Evolutionary conservation across 1,140 invertebrate genomes (phyloP), one percentile per base, ranked within the genome.

Genomic region (Fopius arisanus): DNA sequence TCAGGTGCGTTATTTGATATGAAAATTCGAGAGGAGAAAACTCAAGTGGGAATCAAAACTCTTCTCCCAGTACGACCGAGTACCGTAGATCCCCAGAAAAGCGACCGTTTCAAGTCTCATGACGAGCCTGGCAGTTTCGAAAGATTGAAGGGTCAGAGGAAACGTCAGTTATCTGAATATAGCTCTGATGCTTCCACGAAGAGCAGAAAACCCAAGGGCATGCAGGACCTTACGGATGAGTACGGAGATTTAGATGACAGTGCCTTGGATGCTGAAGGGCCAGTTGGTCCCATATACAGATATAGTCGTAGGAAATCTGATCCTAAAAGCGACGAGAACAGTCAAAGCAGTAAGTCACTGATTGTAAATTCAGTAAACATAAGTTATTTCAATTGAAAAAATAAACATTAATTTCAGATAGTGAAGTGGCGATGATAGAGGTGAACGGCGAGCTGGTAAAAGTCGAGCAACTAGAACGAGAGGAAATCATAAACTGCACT

Each of bases 401-500:
- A 43, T 43, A 2, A 59, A 2, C n/a, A 59, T n/a, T 23, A 28
- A 29, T 67, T 62, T 51, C 68, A 86, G 80, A 87, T 68, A 78
- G 77, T 12, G 84, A 87, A 77, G 81, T 82, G 28, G 80, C 83
- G 7, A 86, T 84, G 83, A 86, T 84, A 81, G 82, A 88, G 78
- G 84, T 87, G 3, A 88, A 88, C 70, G 86, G 86, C 4, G 87
- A 88, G 79, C 71, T 88, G 75, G 80, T 88, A 0, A 88, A 88
- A 70, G 80, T 88, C 5, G 87, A 88, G 73, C 82, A 87, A 74
- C 74, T 88, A 9, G 76, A 83, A 7, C 81, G 86, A 77, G 91
- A 93, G 80, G 96, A 97, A 88, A 92, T 97, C 67, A 96, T 97
- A 67, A 96, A 96, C 85, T 97, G 96, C 84, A 91, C 92, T 23